These are phyloP conservation scores for Noturus placidus DNA, from an alignment of 2,113 vertebrate genomes.

Conservation along the genomic window DNA sequence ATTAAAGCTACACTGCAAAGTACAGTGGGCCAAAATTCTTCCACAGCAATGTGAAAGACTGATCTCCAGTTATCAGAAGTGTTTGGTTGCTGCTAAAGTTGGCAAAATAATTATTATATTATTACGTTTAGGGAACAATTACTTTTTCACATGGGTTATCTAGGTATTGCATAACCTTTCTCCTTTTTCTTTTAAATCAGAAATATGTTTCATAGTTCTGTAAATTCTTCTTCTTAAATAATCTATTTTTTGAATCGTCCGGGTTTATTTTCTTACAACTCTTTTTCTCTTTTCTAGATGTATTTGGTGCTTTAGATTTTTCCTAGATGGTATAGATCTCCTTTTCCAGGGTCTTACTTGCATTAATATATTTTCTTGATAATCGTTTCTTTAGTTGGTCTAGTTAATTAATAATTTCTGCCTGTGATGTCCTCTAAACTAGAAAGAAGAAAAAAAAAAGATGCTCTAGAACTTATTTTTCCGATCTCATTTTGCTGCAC, in stretches of 20 bases:
- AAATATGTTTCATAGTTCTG: not conserved
- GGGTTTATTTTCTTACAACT: not conserved
- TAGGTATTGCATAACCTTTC: no score
- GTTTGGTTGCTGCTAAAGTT: no score
- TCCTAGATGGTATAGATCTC: not conserved
- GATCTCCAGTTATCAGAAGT: no score
- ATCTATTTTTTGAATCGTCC: not conserved
- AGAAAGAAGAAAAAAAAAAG: not conserved
- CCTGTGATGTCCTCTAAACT: not conserved
- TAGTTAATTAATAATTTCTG: not conserved
- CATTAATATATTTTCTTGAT: not conserved
- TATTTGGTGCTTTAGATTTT: not conserved
- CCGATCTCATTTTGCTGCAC: conserved; percentile 14
- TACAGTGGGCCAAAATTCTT: no score
- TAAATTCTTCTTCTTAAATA: not conserved
- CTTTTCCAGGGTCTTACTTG: not conserved
- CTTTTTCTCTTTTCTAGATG: not conserved
- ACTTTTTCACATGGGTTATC: no score
- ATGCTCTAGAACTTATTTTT: not conserved
- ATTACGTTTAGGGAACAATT: no score
- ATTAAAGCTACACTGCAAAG: no score
- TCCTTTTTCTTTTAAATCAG: no score
- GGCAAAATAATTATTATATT: no score
- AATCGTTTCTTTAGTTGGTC: not conserved
- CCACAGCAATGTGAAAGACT: no score